Percentiles rank a stretch among this genome's conserved stretches.
phyloP scores from a whole-genome alignment of 2,113 vertebrate species.

The Chaetodon auriga region DNA sequence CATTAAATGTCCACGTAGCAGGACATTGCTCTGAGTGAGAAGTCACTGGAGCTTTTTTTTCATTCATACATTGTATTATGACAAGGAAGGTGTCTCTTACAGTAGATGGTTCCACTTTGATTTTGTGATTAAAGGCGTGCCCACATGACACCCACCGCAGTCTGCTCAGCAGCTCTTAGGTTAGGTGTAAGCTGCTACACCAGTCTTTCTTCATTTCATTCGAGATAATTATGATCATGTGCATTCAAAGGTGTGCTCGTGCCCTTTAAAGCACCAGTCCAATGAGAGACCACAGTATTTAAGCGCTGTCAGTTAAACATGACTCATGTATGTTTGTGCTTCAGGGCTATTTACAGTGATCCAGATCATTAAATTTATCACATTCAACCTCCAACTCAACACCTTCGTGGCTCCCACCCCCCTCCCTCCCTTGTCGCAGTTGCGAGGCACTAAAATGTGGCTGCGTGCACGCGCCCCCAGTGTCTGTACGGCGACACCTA shows the following conservation, averaged over 20 bases:
- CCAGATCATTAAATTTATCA: not conserved
- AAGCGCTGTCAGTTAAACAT: not conserved
- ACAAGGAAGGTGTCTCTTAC: not conserved
- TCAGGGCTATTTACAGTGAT: no score
- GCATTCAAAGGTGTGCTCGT: not conserved
- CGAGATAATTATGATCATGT: no score
- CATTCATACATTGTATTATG: no score
- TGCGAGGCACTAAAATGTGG: no score
- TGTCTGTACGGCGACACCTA: no score
- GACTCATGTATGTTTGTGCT: not conserved
- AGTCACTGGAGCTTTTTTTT: not conserved
- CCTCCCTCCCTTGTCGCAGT: no score
- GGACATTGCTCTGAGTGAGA: not conserved
- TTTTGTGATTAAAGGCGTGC: not conserved
- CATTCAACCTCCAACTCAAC: no score
- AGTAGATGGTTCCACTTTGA: not conserved
- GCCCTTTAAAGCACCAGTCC: not conserved
- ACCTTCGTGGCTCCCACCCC: no score
- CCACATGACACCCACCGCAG: not conserved
- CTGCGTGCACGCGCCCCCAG: no score
- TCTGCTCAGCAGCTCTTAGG: not conserved
- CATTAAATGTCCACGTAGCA: constrained; percentile 9
- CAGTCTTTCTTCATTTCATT: constrained; percentile 28
- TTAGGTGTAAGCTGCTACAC: not conserved
- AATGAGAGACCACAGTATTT: not conserved